Evolutionary conservation across 2,888 invertebrate genomes (phyloP), one percentile per base, ranked within the genome.

Genomic region (Nasonia oneida): DNA sequence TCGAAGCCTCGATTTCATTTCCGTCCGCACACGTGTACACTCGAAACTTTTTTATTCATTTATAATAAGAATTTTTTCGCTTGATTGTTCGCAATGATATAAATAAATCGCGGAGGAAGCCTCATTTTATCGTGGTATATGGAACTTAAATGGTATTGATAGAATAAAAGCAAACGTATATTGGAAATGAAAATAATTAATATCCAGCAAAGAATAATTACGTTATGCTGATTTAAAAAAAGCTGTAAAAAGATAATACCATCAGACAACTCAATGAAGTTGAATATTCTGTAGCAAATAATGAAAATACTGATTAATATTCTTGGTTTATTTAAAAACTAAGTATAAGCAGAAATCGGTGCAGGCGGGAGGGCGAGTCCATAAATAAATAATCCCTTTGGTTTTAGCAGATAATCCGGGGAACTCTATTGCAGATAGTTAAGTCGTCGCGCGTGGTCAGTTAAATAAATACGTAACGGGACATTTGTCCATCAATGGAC

Each of bases 1-100:
- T 83, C 71, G 77, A 70, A 71, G 77, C 70, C 64, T 74, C 61
- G 74, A 82, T 75, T 10, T 81, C 39, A 8, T 50, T 80, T 53
- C 75, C 37, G 29, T 50, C 47, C 14, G 12, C 33, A 18, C 67
- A n/a, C 53, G 37, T 42, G 15, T 61, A 50, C 50, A 75, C 67
- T 14, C 75, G 47, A n/a, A 76, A 61, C 67, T 33, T 18, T 18
- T 37, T n/a, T 23, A 73, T 42, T 42, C 10, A 23, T 18, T n/a
- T 23, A 12, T 29, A 33, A 5, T 29, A 29, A n/a, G 8, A 23
- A 64, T 61, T 23, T 61, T 53, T 4, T 5, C 53, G 53, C 53
- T 18, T 18, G 53, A 53, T 53, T 3, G 53, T 53, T 18, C 5
- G 3, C 4, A 3, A 53, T 18, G 18, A 18, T 53, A 15, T n/a